Base-by-base conservation (phyloP, 2,113 vertebrate species). In the Piprites chloris region DNA sequence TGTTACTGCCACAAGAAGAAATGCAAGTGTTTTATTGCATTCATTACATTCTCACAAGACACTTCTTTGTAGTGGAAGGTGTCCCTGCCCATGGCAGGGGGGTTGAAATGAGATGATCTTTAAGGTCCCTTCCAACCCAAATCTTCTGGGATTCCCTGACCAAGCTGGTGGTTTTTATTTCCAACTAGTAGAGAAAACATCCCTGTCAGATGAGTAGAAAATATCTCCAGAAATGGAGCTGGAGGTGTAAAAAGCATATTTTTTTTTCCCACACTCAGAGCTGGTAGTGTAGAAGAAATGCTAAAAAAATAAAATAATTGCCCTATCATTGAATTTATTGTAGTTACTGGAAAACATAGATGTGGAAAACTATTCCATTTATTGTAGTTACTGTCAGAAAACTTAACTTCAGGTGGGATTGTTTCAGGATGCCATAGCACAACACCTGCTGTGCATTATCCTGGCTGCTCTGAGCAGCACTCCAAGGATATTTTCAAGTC, bases 11-110 rank as follows among this genome's bases (percentile, higher is more conserved):
- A 80, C 59, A 37, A 85, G 71, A 88, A 81, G 72, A 89, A 93
- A 87, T 75, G 11, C 12, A 85, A 66, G 66, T 89, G 85, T 33
- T 93, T 93, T 94, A 93, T 89, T 94, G 72, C 52, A 77, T 80
- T 93, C 47, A 73, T 89, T 95, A 74, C 9, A 59, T 12, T 42
- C 19, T 30, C 33, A 62, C 9, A 67, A 33, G 42, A n/a, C 21
- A 2, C 9, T n/a, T 50, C 26, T 22, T 33, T 32, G 14, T 9
- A 4, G 32, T 21, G 39, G 7, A 8, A 30, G 9, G 9, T 47
- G 39, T 12, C 53, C 69, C 33, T 39, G 28, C 13, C 28, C 16
- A 10, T 14, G 24, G 39, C 37, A 41, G 37, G 8, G 18, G 61
- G 18, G 19, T 63, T 41, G 39, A n/a, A 68, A 68, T 39, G 24